phyloP scores from a whole-genome alignment of 2,888 invertebrate genomes.

The Eutolmus rufibarbis region DNA sequence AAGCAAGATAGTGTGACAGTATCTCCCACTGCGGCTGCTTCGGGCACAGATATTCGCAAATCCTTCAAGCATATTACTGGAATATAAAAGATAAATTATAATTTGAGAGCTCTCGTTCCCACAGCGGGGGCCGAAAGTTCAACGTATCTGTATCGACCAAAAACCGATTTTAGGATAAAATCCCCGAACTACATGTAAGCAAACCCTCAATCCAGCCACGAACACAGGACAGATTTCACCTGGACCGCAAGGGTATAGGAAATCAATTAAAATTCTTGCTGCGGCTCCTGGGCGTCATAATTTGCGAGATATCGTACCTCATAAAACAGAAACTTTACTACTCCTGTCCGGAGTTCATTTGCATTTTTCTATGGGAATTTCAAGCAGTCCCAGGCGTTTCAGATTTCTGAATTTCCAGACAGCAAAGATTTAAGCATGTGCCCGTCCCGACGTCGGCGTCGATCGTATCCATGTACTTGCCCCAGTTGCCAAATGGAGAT shows the following conservation, averaged over 20 bases:
- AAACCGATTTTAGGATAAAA: not conserved
- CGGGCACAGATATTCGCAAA: constrained; percentile 50
- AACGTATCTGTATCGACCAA: not conserved
- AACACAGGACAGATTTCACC: not conserved
- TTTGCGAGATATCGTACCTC: not conserved
- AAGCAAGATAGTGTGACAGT: constrained; percentile 51
- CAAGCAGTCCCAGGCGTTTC: not conserved
- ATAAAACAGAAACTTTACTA: not conserved
- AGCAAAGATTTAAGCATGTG: not conserved
- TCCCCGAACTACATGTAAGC: not conserved
- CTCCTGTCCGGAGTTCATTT: not conserved
- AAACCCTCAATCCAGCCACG: not conserved
- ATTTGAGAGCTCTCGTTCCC: not conserved
- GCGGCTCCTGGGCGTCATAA: not conserved
- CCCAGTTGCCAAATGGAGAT: not conserved
- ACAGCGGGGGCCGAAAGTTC: not conserved
- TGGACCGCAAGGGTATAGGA: not conserved
- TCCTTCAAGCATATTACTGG: constrained; percentile 50
- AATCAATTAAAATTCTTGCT: not conserved
- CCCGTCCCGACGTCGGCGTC: not conserved
- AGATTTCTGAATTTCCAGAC: not conserved
- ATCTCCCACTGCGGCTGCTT: constrained; percentile 50
- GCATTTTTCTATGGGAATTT: not conserved
- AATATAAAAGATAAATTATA: not conserved
- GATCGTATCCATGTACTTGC: not conserved